A percentile compares a stretch with the other conserved stretches of the same genome.
Conservation (phyloP, 2,113 vertebrate genomes). For the Opisthocomus hoazin region DNA sequence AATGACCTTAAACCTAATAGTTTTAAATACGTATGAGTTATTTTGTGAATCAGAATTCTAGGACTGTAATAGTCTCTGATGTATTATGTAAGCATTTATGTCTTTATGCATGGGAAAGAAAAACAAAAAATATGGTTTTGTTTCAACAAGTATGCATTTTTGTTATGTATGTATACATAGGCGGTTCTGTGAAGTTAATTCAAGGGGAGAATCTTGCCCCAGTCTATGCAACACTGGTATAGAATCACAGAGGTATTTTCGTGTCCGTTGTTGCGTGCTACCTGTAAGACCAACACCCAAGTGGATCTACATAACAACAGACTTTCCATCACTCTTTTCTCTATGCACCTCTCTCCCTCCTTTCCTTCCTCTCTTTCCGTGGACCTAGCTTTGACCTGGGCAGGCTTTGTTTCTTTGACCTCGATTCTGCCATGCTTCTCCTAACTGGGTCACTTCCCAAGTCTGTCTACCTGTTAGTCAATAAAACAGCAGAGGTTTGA, state of each 20-base stretch:
- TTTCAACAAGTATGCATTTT: neutral
- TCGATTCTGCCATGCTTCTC: neutral
- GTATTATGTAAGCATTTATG: neutral
- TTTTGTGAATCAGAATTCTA: neutral
- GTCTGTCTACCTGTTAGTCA: neutral
- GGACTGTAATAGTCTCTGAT: neutral
- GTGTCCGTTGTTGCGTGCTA: neutral
- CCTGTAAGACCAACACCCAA: neutral
- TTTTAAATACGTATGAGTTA: neutral
- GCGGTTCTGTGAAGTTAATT: neutral
- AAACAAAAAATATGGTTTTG: neutral
- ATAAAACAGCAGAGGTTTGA: neutral
- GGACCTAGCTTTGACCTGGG: neutral
- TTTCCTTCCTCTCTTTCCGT: neutral
- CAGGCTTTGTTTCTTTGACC: neutral
- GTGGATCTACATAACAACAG: neutral
- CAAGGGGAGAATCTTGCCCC: neutral
- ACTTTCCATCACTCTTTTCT: neutral
- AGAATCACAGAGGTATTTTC: neutral
- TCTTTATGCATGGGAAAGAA: neutral
- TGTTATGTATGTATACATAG: neutral
- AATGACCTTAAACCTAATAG: neutral
- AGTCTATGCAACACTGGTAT: accelerated
- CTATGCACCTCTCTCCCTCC: neutral
- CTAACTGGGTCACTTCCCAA: neutral